Conservation (phyloP, 2,888 invertebrate species). For the Thalpophila matura region DNA sequence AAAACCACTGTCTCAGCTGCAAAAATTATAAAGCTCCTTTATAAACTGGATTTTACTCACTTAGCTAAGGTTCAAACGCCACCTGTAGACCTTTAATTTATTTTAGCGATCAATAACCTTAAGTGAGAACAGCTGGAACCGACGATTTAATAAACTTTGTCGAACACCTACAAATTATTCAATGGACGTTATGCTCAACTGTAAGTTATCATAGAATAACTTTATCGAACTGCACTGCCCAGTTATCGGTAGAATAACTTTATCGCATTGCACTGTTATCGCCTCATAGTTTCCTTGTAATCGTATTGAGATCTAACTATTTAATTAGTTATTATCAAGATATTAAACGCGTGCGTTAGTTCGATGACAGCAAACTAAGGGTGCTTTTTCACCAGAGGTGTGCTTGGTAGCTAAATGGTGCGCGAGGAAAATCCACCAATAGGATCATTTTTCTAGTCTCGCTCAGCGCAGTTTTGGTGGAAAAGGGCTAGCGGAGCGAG, state of each 20-base stretch:
- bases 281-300: constrained; percentile 15
- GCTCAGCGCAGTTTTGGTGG: no score
- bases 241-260: constrained; percentile 34
- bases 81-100: constrained; percentile 24
- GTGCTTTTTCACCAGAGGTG: no score
- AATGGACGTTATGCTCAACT: constrained; percentile 16
- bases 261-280: constrained; percentile 19
- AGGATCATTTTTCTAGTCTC: no score
- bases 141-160: constrained; percentile 35
- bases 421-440: no score
- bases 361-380: constrained; percentile 29
- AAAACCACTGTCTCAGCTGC: not conserved
- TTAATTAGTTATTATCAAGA: not conserved
- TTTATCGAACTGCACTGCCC: constrained; percentile 26
- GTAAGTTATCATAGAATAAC: constrained; percentile 20
- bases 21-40: not conserved
- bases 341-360: not conserved
- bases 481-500: no score
- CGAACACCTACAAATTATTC: constrained; percentile 32
- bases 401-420: no score
- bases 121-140: constrained; percentile 27
- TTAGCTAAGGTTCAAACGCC: constrained; percentile 21
- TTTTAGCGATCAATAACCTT: constrained; percentile 31
- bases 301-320: constrained; percentile 21
- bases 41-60: constrained; percentile 13